Base-by-base conservation (phyloP, 2,797 vertebrate genomes). In the Philypnodon macrostomus region DNA sequence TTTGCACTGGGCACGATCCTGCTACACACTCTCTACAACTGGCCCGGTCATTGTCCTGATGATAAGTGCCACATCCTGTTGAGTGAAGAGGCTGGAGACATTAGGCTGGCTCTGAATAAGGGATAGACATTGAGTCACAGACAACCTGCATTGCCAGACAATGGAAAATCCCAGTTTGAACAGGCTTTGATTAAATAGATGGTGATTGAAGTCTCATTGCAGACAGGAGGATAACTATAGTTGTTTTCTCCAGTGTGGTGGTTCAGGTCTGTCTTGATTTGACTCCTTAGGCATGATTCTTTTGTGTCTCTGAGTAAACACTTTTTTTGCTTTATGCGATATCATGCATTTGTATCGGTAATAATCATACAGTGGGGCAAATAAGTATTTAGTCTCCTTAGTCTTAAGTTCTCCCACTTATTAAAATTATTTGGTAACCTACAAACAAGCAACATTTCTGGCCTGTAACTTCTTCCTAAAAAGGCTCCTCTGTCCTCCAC, bases 41-140 rank as follows among this genome's bases (percentile, higher is more conserved):
- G 45, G 31, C 45, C 27, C 6, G 59, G 67, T 75, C 72, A 70
- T 77, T 70, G 61, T 75, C 72, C 70, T 84, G 77, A 79, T 79
- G 75, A 75, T 82, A 84, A 84, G 73, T 78, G 63, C 73, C 58
- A 57, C 66, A 65, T 79, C 57, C 74, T 75, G 65, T 79, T 74
- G 78, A 79, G 76, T 71, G 67, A 79, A 80, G 76, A 80, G 69
- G 70, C 41, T 8, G 37, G 61, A 60, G 62, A 64, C 71, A 77
- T 72, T 79, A 66, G 68, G 52, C 41, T 21, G 5, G 41, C 65
- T 53, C 73, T 80, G 70, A 80, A 72, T 67, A 50, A 66, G 31
- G 55, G 55, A 48, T 47, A 68, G 79, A 68, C 69, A 73, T 64
- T 15, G 30, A 64, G 40, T 53, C 52, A 50, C 40, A 45, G 68